These are phyloP conservation scores for Atrichornis clamosus DNA, from an alignment of 2,113 vertebrate species.

Conservation along the genomic window DNA sequence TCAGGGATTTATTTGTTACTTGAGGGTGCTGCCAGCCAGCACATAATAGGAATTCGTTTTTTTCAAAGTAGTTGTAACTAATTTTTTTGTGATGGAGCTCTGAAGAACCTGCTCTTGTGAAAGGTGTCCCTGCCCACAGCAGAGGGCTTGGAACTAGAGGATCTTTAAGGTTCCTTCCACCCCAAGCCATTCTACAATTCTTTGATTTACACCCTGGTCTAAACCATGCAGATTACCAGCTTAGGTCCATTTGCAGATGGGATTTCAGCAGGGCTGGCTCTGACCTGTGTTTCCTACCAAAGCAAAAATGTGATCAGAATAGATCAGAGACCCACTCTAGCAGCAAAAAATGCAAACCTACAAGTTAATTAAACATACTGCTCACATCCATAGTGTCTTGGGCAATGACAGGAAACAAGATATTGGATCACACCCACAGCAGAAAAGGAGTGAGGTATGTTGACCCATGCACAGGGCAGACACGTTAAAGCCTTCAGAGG, in stretches of 20 bases:
- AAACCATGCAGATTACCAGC: not conserved
- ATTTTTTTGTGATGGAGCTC: not conserved
- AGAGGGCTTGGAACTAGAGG: not conserved
- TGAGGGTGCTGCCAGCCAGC: not conserved
- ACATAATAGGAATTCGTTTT: not conserved
- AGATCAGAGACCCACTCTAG: not conserved
- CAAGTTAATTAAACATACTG: not conserved
- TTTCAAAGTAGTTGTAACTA: not conserved
- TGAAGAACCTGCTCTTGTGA: not conserved
- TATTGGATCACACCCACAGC: not conserved
- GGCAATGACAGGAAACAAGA: not conserved
- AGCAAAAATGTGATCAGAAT: not conserved
- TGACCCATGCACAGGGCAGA: not conserved
- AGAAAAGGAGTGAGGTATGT: not conserved
- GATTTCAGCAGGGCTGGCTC: not conserved
- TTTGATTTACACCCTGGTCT: not conserved
- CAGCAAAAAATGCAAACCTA: not conserved
- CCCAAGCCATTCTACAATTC: not conserved
- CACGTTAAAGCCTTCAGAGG: not conserved
- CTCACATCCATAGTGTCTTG: not conserved
- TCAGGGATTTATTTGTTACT: not conserved
- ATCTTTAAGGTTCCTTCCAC: not conserved
- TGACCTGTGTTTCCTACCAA: not conserved
- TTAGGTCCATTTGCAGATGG: not conserved
- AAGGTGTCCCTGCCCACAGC: not conserved